Evolutionary conservation across 1,140 invertebrate genomes (phyloP), one percentile per base, ranked within the genome.

Genomic region (Drosophila pachea): DNA sequence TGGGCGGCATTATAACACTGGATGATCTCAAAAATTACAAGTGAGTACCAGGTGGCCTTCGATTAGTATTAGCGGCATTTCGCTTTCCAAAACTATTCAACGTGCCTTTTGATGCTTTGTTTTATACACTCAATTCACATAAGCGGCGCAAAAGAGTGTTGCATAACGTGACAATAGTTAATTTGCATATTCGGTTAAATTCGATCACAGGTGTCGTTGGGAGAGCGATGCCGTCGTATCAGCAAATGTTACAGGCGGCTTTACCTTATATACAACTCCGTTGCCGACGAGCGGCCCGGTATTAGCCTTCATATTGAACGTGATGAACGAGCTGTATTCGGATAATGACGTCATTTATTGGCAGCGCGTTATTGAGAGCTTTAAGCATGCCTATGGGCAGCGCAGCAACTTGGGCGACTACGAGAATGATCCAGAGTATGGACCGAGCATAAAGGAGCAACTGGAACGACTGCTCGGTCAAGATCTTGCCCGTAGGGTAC

Each of bases 331-430:
- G 0, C 91, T 93, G 68, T 66, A 93, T 12, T 88, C 92, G 40
- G 90, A 90, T 3, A 90, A 91, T 59, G 67, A 76, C 33, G 50
- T 72, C 0, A 35, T 87, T 5, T 92, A 91, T 69, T 93, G 92
- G 91, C 97, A 98, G 73, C 92, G 95, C 40, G 93, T 98, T 11
- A 90, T 96, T 2, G 97, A 99, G 90, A 93, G 95, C 2, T 97
- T 97, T 81, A 99, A 99, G 90, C 98, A 95, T 91, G 96, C 94
- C 32, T 99, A 97, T 89, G 97, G 96, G 0, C 93, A 92, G 74
- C 91, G 98, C 58, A 96, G 95, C 2, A 91, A 94, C 68, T 90
- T 99, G 36, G 98, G 95, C 6, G 98, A 99, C 92, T 92, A 93
- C 32, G 86, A 91, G 40, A 95, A 91, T 74, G 88, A 90, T 40